Percentiles rank a stretch among this genome's conserved stretches.
phyloP scores from a whole-genome alignment of 2,888 invertebrate genomes.

The Lasioglossum vierecki region DNA sequence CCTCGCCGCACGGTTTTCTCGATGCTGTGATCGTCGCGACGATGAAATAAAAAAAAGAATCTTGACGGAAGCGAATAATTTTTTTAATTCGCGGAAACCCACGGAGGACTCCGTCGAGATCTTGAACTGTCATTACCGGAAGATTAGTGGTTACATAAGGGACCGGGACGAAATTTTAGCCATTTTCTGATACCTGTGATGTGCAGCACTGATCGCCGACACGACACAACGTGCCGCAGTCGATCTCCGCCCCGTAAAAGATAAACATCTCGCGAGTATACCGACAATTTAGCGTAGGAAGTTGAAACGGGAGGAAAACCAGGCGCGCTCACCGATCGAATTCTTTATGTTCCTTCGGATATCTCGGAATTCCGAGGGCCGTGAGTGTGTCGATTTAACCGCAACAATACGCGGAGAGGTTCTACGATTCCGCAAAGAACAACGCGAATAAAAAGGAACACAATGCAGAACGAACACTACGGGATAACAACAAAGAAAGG shows the following conservation, averaged over 20 bases:
- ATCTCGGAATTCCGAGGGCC: conserved; percentile 41
- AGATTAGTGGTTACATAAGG: conserved; percentile 30
- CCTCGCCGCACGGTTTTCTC: not conserved
- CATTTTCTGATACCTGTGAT: not conserved
- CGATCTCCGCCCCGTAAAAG: not conserved
- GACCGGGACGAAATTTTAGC: conserved; percentile 7
- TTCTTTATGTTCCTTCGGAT: conserved; percentile 42
- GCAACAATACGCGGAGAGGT: conserved; percentile 54
- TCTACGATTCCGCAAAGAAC: conserved; percentile 62
- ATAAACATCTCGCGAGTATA: conserved; percentile 1
- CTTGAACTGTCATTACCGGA: conserved; percentile 2
- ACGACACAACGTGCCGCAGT: not conserved
- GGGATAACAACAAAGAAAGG: conserved; percentile 63
- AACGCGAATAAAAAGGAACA: conserved; percentile 64
- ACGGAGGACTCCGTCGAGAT: conserved; percentile 5
- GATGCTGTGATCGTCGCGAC: not conserved
- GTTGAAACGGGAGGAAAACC: conserved; percentile 9
- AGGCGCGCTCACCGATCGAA: conserved; percentile 18
- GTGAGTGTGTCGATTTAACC: conserved; percentile 62
- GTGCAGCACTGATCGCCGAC: not conserved
- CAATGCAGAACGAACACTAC: conserved; percentile 61
- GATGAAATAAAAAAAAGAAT: not conserved
- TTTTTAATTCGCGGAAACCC: conserved; percentile 23
- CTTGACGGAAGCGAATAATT: conserved; percentile 10
- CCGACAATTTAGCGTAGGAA: not conserved